Evolutionary conservation across 1,140 invertebrate genomes (phyloP).

Genomic region (Tetramorium alpestre): DNA sequence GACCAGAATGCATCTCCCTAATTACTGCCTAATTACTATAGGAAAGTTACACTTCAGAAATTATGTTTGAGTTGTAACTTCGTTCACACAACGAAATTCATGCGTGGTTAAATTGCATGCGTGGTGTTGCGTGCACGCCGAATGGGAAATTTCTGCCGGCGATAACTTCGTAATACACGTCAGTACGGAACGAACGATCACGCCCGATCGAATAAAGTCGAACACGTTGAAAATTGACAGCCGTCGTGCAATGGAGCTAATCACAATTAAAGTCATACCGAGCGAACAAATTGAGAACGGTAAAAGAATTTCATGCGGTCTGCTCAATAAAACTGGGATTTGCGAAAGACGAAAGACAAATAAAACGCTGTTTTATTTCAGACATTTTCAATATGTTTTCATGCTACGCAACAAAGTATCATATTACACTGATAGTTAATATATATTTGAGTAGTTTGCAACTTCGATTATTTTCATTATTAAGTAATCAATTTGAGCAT

Average conservation of each 20-base stretch:
- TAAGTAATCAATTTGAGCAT: neutral
- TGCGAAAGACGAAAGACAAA: neutral
- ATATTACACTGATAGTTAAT: neutral
- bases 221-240: constrained; percentile 19
- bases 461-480: constrained; percentile 2
- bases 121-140: neutral
- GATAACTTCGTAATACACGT: constrained; percentile 37
- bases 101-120: neutral
- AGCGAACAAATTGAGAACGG: neutral
- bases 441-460: neutral
- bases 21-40: constrained; percentile 19
- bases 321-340: neutral
- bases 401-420: neutral
- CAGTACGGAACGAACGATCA: neutral
- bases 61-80: constrained; percentile 32
- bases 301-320: neutral
- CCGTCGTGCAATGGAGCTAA: neutral
- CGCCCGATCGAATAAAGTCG: constrained; percentile 22
- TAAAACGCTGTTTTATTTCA: neutral
- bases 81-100: neutral
- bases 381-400: neutral
- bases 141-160: constrained; percentile 16
- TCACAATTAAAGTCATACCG: constrained; percentile 39
- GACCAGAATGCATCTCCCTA: neutral
- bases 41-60: neutral